Conservation (phyloP, 2,113 vertebrate genomes). For the Bos indicus region DNA sequence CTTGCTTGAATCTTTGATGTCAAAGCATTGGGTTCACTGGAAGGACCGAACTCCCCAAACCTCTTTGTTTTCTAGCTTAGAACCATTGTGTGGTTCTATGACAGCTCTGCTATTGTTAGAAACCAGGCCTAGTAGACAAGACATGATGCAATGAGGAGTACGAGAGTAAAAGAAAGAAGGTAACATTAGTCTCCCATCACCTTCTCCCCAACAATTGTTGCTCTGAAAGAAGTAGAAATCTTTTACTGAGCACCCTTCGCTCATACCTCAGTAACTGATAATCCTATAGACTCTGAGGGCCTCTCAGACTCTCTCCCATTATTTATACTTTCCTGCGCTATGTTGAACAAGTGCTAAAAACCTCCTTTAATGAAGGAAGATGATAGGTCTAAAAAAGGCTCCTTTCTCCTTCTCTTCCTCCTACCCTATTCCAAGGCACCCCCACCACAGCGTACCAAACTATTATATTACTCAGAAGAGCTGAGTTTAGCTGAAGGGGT, state of each 20-base stretch:
- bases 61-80: background rate
- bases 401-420: background rate
- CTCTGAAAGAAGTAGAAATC: background rate
- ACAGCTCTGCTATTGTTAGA: background rate
- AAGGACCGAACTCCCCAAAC: background rate
- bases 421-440: background rate
- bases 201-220: background rate
- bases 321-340: background rate
- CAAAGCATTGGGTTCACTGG: background rate
- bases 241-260: background rate
- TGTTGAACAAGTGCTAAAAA: background rate
- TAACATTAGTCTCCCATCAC: background rate
- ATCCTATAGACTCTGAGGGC: background rate
- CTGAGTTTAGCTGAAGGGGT: background rate
- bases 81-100: background rate
- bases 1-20: background rate
- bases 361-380: background rate
- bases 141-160: background rate
- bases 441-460: background rate
- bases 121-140: background rate
- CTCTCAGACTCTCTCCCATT: background rate
- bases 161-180: background rate
- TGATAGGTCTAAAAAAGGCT: background rate
- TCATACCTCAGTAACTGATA: background rate
- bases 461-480: slow-evolving; percentile 26